Evolutionary conservation across 2,113 vertebrate species (phyloP).

Genomic region (Tetraodon nigroviridis): DNA sequence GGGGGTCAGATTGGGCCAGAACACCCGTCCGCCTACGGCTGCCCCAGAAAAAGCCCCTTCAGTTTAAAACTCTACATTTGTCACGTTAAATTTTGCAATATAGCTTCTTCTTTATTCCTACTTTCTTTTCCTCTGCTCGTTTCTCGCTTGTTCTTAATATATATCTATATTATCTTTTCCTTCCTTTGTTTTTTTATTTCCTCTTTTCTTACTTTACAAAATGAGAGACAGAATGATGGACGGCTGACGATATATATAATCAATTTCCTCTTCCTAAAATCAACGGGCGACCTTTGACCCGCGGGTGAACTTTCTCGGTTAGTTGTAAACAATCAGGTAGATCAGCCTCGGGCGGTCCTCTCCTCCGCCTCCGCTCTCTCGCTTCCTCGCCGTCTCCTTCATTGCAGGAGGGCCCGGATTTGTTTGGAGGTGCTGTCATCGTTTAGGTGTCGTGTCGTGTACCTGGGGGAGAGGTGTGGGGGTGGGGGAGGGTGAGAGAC

Average conservation of each 20-base stretch:
- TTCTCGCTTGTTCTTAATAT: slow-evolving; percentile 69
- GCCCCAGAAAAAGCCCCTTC: slow-evolving; percentile 60
- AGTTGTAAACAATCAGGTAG: slow-evolving; percentile 67
- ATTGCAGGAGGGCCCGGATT: slow-evolving; percentile 90
- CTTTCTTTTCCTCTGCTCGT: slow-evolving; percentile 60
- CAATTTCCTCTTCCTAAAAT: slow-evolving; percentile 67
- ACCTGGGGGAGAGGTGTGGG: slow-evolving; percentile 72
- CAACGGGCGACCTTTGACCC: slow-evolving; percentile 56
- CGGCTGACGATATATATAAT: slow-evolving; percentile 77
- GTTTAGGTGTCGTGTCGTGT: slow-evolving; percentile 89
- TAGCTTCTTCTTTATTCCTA: slow-evolving; percentile 61
- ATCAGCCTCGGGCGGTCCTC: slow-evolving; percentile 36
- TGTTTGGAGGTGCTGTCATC: slow-evolving; percentile 94
- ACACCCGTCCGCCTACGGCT: slow-evolving; percentile 70
- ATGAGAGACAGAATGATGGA: slow-evolving; percentile 80
- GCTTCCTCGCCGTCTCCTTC: slow-evolving; percentile 45
- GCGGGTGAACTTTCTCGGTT: slow-evolving; percentile 68
- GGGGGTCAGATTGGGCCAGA: slow-evolving; percentile 60
- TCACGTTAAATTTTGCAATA: slow-evolving; percentile 63
- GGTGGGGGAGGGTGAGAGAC: background rate
- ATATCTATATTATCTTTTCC: slow-evolving; percentile 76
- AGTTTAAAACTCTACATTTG: slow-evolving; percentile 6
- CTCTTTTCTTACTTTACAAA: slow-evolving; percentile 78
- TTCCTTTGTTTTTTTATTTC: slow-evolving; percentile 43
- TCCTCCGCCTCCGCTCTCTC: background rate